phyloP scores from a whole-genome alignment of 2,888 invertebrate genomes.

The Lydus trimaculatus region DNA sequence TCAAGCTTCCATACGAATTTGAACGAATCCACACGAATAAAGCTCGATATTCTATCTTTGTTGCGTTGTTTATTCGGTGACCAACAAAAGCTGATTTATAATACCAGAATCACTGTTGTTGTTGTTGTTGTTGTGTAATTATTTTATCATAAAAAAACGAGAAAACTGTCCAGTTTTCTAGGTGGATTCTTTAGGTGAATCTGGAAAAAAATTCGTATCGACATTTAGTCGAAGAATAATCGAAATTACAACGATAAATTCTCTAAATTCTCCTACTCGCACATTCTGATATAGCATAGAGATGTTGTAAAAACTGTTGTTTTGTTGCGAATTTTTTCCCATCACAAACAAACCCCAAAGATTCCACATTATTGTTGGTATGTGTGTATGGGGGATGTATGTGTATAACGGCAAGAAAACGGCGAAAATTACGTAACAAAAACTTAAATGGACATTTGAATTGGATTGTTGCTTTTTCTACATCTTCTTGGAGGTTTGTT shows the following conservation, averaged over 20 bases:
- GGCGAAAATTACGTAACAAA: background rate
- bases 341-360: background rate
- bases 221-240: conserved; percentile 1
- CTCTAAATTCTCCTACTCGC: background rate
- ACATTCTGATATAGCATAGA: too few species aligned
- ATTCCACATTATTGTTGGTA: background rate
- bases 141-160: conserved; percentile 14
- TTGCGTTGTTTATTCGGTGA: background rate
- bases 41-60: conserved; percentile 2
- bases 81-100: conserved; percentile 15
- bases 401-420: too few species aligned
- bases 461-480: background rate
- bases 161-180: conserved; percentile 5
- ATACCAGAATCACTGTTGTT: conserved; percentile 19
- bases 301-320: background rate
- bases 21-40: conserved; percentile 14
- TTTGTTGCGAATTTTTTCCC: too few species aligned
- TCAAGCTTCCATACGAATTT: conserved; percentile 8
- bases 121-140: too few species aligned
- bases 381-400: too few species aligned
- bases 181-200: background rate
- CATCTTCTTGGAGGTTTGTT: background rate
- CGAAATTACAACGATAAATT: conserved; percentile 3
- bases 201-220: background rate
- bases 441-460: background rate